Base-by-base conservation (phyloP, 2,113 vertebrate species). In the Corapipo altera region DNA sequence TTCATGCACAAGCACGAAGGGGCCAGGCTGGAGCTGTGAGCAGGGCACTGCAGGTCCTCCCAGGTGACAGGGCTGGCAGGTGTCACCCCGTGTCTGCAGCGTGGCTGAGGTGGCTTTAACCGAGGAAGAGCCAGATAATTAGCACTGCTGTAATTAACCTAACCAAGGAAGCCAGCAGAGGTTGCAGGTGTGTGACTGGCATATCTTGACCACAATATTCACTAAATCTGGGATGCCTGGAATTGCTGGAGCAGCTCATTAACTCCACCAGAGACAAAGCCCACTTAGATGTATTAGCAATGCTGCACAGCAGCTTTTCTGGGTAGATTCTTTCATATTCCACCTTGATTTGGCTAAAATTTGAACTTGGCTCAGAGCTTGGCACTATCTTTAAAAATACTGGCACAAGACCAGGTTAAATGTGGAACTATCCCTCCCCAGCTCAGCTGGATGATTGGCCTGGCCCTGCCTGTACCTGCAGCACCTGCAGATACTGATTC, bases 261-360 rank as follows among this genome's bases (percentile, higher is more conserved):
- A 43, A 28, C 58, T 67, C 39, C 15, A 3, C 2, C 64, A 64
- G 32, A 76, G 58, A 11, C 22, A 12, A 59, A 76, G 54, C 44
- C 32, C 67, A 4, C 21, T 15, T 1, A 8, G 32, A 12, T 5
- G 5, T 1, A 1, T 1, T n/a, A 30, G 41, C 32, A 17, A 9
- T 54, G 26, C 52, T 54, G 43, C 48, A 27, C 3, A 33, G 61
- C 6, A 43, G 41, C 84, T 55, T 30, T 27, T 67, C 49, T 33
- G 49, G 44, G 12, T 1, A 10, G 48, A 11, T 51, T 30, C 18
- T 32, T 67, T 46, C 30, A 7, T 11, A 18, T 17, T 28, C 15
- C 20, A 11, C 44, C 35, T 43, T 1, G 0, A 4, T 24, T 23
- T 79, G 43, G 15, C 39, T 33, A 2, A n/a, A 48, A n/a, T 27